Base-by-base conservation (phyloP, 2,888 invertebrate species). In the Drosophila robusta region DNA sequence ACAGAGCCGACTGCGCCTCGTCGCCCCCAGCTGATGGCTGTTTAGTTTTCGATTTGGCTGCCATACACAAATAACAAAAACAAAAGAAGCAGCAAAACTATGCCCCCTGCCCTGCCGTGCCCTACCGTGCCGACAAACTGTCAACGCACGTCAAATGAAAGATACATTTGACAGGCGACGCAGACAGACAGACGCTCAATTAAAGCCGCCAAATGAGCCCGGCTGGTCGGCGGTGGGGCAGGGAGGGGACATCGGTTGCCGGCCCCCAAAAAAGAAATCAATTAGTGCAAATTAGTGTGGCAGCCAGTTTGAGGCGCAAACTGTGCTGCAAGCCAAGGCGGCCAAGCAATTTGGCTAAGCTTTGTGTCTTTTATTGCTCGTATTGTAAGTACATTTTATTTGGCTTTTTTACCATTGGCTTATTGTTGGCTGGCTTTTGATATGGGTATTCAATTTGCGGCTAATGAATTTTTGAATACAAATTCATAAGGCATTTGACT, bases 381-480 rank as follows among this genome's bases (percentile, higher is more conserved):
- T 51, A 66, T 70, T 78, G 49, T 67, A 54, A 78, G 81, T 75
- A 75, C 75, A 75, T 85, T 83, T 75, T 76, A 79, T 81, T 76
- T 74, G 74, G 68, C 51, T 51, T 41, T 9, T 63, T 56, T 44
- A 52, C 51, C 57, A 58, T 57, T 52, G 61, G 66, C 57, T 66
- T 57, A 57, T 63, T 80, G 73, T 77, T 58, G 80, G 58, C 64
- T 44, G 77, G 64, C 63, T 50, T 83, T 88, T 80, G 80, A 88
- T 83, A 80, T 83, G 69, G 80, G 62, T 76, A 58, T 67, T 58
- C 80, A 70, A 79, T 79, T 87, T 70, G 69, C 64, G 60, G 68
- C 88, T 83, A 88, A 83, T 83, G 83, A 87, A 87, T 83, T 89
- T 83, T 69, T 75, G 78, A 88, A 84, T 72, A 61, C 66, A 83